A percentile compares a stretch with the other conserved stretches of the same genome.
Evolutionary conservation across 2,888 invertebrate genomes (phyloP).

Genomic region (Petrolisthes cinctipes): DNA sequence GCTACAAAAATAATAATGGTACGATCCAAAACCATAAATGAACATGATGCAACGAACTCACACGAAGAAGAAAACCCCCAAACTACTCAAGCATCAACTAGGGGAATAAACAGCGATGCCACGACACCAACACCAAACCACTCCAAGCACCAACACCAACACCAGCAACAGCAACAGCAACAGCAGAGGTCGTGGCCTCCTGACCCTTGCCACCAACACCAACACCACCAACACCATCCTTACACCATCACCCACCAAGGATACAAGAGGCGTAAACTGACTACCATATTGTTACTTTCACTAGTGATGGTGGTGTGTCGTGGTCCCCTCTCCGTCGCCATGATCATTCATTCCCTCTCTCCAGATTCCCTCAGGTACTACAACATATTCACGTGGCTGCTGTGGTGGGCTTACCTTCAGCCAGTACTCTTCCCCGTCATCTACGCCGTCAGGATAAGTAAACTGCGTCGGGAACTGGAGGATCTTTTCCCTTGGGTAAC

Average conservation of each 20-base stretch:
- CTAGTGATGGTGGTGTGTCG: slow-evolving; percentile 26
- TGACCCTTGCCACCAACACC: no score
- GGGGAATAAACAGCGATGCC: no score
- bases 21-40: no score
- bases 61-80: no score
- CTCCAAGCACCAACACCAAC: no score
- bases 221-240: not conserved
- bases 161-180: no score
- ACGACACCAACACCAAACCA: no score
- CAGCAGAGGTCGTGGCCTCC: no score
- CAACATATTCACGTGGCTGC: slow-evolving; percentile 26
- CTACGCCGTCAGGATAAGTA: slow-evolving; percentile 37
- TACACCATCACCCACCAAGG: slow-evolving; percentile 20
- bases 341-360: slow-evolving; percentile 9
- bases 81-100: no score
- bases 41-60: no score
- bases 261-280: slow-evolving; percentile 40
- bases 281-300: slow-evolving; percentile 24
- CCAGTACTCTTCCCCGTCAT: slow-evolving; percentile 39
- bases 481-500: slow-evolving; percentile 40
- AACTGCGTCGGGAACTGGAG: slow-evolving; percentile 26
- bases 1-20: no score
- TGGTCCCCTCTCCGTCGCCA: slow-evolving; percentile 10
- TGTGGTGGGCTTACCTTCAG: slow-evolving; percentile 39
- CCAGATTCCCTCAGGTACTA: not conserved